These are phyloP conservation scores for Leptonema lineaticorne DNA, from an alignment of 1,140 invertebrate species.

Conservation along the genomic window DNA sequence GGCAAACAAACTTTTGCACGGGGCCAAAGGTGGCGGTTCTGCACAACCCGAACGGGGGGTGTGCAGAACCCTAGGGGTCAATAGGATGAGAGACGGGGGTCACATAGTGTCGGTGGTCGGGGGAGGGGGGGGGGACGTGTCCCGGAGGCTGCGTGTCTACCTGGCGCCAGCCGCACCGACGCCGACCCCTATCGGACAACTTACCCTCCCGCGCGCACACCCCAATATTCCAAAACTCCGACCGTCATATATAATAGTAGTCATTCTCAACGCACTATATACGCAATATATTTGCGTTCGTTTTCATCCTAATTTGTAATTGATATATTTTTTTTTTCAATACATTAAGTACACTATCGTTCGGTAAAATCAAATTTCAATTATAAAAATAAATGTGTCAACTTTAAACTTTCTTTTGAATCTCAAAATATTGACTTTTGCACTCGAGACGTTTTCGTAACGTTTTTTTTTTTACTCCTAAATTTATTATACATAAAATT, in stretches of 20 bases:
- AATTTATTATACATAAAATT: too few species aligned
- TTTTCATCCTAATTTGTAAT: too few species aligned
- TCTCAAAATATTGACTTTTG: too few species aligned
- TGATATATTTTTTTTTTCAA: too few species aligned
- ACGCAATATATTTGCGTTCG: too few species aligned
- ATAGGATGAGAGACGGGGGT: background rate
- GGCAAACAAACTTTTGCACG: constrained; percentile 40
- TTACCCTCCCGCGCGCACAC: background rate
- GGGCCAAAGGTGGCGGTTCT: constrained; percentile 23
- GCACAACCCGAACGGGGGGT: background rate
- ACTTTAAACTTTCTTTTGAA: too few species aligned
- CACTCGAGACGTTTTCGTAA: too few species aligned
- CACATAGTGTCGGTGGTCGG: background rate
- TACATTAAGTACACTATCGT: too few species aligned
- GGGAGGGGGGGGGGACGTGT: background rate
- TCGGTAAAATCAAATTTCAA: too few species aligned
- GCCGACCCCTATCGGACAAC: constrained; percentile 10
- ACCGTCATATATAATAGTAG: background rate
- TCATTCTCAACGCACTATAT: too few species aligned
- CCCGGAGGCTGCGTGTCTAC: constrained; percentile 26
- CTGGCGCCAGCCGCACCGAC: constrained; percentile 29
- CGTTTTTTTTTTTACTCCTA: too few species aligned
- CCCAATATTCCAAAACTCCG: background rate
- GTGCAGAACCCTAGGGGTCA: background rate
- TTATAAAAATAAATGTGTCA: too few species aligned